phyloP scores from a whole-genome alignment of 2,797 vertebrate species.

The Sylvilagus floridanus region DNA sequence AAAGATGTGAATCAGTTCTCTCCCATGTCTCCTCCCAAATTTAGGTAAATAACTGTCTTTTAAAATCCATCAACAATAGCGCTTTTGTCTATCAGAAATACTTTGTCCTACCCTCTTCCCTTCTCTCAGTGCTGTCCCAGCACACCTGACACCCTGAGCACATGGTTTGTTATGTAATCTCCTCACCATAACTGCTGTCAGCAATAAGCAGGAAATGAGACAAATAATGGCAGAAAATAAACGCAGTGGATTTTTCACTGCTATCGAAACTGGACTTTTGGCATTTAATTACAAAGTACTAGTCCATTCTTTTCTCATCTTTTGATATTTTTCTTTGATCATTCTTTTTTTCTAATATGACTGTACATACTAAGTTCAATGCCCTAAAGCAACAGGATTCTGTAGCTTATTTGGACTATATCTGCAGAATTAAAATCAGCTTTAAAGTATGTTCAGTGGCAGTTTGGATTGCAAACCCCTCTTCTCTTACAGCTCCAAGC shows the following conservation, averaged over 20 bases:
- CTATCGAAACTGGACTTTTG: no score
- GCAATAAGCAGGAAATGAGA: constrained; percentile 23
- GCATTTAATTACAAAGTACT: no score
- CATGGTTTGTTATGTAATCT: background rate
- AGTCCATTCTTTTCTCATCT: no score
- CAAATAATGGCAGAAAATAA: constrained; percentile 16
- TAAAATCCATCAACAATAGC: background rate
- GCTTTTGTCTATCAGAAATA: background rate
- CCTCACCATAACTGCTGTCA: background rate
- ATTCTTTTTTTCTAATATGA: no score
- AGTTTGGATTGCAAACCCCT: background rate
- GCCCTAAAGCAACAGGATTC: background rate
- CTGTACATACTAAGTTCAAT: background rate
- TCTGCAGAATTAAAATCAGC: background rate
- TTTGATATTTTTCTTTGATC: no score
- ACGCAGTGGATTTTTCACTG: background rate
- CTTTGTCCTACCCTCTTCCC: background rate
- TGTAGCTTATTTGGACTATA: constrained; percentile 17
- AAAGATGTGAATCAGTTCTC: background rate
- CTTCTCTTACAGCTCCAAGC: background rate
- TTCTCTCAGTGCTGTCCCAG: background rate
- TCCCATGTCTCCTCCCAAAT: background rate
- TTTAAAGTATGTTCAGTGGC: background rate
- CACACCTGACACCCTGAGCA: background rate
- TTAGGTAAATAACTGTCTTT: background rate